These are phyloP conservation scores for Calliopsis andreniformis DNA, from an alignment of 1,140 invertebrate species.

Conservation along the genomic window DNA sequence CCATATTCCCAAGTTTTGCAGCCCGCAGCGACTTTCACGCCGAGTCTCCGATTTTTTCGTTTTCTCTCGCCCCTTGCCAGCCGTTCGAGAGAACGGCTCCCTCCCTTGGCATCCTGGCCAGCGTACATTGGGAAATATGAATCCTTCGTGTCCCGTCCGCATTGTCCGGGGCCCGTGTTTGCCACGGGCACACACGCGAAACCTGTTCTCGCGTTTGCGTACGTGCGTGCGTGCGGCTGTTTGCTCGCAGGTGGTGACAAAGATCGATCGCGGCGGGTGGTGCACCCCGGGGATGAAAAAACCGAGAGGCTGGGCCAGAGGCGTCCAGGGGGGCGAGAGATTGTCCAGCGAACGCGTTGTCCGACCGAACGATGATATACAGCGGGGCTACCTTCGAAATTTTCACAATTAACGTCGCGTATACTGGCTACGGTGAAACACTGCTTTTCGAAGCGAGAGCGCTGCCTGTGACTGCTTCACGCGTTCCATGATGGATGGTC, in stretches of 20 bases:
- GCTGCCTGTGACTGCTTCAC: too few species aligned
- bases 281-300: constrained; percentile 25
- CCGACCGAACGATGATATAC: constrained; percentile 55
- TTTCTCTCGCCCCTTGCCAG: not conserved
- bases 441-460: not conserved
- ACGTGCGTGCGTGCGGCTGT: constrained; percentile 28
- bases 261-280: constrained; percentile 48
- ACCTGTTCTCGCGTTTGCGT: constrained; percentile 1
- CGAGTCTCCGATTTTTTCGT: constrained; percentile 20
- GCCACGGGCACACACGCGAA: constrained; percentile 39
- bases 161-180: constrained; percentile 61
- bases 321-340: not conserved
- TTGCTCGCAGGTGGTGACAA: constrained; percentile 55
- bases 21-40: constrained; percentile 58
- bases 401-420: constrained; percentile 54
- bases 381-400: constrained; percentile 43
- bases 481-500: not conserved
- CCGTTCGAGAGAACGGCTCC: not conserved
- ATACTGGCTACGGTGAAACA: constrained; percentile 29
- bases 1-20: constrained; percentile 63
- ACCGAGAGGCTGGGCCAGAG: not conserved
- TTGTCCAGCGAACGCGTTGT: constrained; percentile 32
- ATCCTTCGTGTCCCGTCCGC: constrained; percentile 61
- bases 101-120: constrained; percentile 17
- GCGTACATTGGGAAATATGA: constrained; percentile 65